Evolutionary conservation across 1,140 invertebrate genomes (phyloP), one percentile per base, ranked within the genome.

Genomic region (Heliconius nattereri): DNA sequence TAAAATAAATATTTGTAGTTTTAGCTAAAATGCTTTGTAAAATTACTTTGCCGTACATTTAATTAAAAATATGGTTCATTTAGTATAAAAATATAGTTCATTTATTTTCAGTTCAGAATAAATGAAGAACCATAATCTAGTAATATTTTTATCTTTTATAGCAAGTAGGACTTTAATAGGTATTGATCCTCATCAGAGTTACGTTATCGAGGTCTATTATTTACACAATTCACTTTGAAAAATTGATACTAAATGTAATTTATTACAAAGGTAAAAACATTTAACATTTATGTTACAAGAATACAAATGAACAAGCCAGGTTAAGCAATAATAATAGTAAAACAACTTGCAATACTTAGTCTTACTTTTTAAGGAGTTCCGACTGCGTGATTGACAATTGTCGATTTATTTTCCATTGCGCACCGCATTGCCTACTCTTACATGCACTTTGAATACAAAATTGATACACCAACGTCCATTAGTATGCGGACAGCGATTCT

Each of bases 301-400:
- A 66, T 66, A 66, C 26, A 26, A 66, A 66, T 66, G 60, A 29
- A 26, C 26, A 66, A 26, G 60, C 60, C 60, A 66, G 11, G 23
- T 16, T 29, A 16, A 66, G 60, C 60, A 66, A 66, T 66, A 66
- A 66, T 66, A 66, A 66, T 66, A 29, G 60, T 66, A 66, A 66
- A 66, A 66, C 26, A 76, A 66, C 54, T 76, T 76, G 35, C 75
- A 76, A 82, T 82, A 81, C 73, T 76, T 77, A 76, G 75, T 76
- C 75, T 84, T 82, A 82, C 86, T 85, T 87, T 86, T 90, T 92
- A 89, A 87, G 87, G 89, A 90, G 88, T 91, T 89, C 87, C 88
- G 87, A 88, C 83, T 88, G 83, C 76, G 80, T 90, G 89, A 91
- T 91, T 88, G 86, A 90, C 89, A 91, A 90, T 91, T 90, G 89